phyloP scores from a whole-genome alignment of 2,888 invertebrate species.

The Acrobasis repandana region DNA sequence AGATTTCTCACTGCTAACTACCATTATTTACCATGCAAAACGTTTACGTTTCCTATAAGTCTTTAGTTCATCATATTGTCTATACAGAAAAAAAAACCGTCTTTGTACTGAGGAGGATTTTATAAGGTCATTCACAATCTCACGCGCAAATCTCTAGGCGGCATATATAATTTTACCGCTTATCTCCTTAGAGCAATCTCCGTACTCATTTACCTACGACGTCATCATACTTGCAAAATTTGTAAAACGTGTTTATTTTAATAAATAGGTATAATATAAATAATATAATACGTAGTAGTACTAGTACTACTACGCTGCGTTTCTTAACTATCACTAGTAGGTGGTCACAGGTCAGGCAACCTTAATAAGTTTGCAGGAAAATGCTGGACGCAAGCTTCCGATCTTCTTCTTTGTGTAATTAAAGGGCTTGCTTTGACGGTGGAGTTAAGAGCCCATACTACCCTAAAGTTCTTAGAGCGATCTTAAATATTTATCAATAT shows the following conservation, averaged over 20 bases:
- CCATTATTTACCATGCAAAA: neutral
- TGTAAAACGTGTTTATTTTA: neutral
- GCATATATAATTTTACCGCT: slow-evolving; percentile 32
- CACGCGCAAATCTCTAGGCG: slow-evolving; percentile 53
- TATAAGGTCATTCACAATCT: slow-evolving; percentile 35
- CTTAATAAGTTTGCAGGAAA: too few species aligned
- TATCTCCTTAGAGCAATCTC: slow-evolving; percentile 37
- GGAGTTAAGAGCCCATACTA: too few species aligned
- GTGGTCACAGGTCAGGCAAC: too few species aligned
- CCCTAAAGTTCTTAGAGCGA: too few species aligned
- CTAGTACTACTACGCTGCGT: too few species aligned
- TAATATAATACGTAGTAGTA: too few species aligned
- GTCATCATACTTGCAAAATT: slow-evolving; percentile 32
- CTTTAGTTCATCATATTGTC: neutral
- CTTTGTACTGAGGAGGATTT: neutral
- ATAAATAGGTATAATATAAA: too few species aligned
- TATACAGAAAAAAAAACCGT: neutral
- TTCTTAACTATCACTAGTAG: too few species aligned
- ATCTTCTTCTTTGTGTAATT: too few species aligned
- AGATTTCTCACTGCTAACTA: neutral
- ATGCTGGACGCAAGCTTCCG: too few species aligned
- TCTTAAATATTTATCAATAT: too few species aligned
- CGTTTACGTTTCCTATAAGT: neutral
- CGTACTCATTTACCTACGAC: slow-evolving; percentile 46
- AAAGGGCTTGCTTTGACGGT: too few species aligned